Conservation (phyloP, 2,888 invertebrate genomes). For the Unio delphinus region DNA sequence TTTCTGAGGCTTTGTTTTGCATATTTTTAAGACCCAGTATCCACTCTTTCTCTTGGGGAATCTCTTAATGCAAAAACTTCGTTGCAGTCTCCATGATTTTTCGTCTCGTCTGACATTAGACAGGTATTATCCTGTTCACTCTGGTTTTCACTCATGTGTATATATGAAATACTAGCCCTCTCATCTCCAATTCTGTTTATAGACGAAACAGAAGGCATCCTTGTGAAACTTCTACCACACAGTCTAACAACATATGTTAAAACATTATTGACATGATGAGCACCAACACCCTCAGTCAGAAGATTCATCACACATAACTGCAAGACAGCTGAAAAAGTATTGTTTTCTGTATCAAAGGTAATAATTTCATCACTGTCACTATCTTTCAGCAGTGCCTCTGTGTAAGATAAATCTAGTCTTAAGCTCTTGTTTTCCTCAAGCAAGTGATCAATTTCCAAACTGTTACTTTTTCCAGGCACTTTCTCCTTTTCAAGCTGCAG, state of each 20-base stretch:
- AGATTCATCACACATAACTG: too few species aligned
- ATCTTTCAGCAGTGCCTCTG: too few species aligned
- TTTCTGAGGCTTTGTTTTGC: slow-evolving; percentile 8
- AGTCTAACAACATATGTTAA: slow-evolving; percentile 9
- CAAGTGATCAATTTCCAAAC: too few species aligned
- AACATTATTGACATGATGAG: slow-evolving; percentile 19
- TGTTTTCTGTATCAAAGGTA: too few species aligned
- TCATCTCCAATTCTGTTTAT: slow-evolving; percentile 21
- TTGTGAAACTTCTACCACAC: slow-evolving; percentile 13
- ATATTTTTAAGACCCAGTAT: slow-evolving; percentile 15
- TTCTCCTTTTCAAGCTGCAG: too few species aligned
- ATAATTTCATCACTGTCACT: too few species aligned
- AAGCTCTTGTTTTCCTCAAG: too few species aligned
- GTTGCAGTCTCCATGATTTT: slow-evolving; percentile 15
- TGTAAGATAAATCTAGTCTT: too few species aligned
- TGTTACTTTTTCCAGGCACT: too few species aligned
- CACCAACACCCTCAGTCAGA: slow-evolving; percentile 12
- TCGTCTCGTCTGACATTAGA: background rate
- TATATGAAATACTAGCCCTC: slow-evolving; percentile 15
- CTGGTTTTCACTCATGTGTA: slow-evolving; percentile 10
- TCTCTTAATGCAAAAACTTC: slow-evolving; percentile 20
- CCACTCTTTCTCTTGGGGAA: slow-evolving; percentile 12
- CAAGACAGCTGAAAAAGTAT: too few species aligned
- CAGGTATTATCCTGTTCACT: slow-evolving; percentile 6
- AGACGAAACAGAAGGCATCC: slow-evolving; percentile 13